Evolutionary conservation across 2,888 invertebrate species (phyloP).

Genomic region (Caenorhabditis imperialis): DNA sequence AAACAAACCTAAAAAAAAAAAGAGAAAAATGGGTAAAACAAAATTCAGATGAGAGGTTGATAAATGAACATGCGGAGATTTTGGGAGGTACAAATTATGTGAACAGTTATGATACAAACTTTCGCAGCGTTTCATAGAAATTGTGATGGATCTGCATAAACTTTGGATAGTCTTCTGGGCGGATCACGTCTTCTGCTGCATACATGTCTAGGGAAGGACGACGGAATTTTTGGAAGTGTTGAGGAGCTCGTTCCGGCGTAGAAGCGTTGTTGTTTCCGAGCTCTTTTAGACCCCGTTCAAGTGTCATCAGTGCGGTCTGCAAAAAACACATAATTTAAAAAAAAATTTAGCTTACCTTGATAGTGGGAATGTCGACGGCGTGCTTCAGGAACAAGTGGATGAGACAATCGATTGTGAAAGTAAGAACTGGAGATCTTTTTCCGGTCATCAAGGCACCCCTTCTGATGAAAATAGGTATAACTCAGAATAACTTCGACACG

Average conservation of each 20-base stretch:
- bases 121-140: slow-evolving; percentile 33
- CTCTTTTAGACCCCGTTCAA: slow-evolving; percentile 26
- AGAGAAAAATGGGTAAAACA: background rate
- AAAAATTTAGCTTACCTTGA: slow-evolving; percentile 8
- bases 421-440: slow-evolving; percentile 18
- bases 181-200: slow-evolving; percentile 3
- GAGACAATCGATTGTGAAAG: slow-evolving; percentile 32
- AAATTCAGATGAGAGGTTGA: background rate
- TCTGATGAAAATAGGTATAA: too few relatives aligned
- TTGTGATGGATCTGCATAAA: slow-evolving; percentile 38
- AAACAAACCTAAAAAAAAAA: background rate
- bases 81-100: background rate
- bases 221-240: slow-evolving; percentile 5
- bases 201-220: slow-evolving; percentile 7
- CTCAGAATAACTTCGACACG: too few relatives aligned
- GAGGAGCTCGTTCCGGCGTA: slow-evolving; percentile 9
- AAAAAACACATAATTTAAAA: slow-evolving; percentile 4
- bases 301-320: slow-evolving; percentile 14
- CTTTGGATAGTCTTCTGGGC: slow-evolving; percentile 27
- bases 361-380: slow-evolving; percentile 30
- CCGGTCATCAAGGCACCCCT: slow-evolving; percentile 31
- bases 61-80: background rate
- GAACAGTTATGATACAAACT: slow-evolving; percentile 12
- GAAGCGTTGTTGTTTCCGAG: slow-evolving; percentile 28
- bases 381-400: slow-evolving; percentile 41